Conservation (phyloP, 2,113 vertebrate species). For the Sorex fumeus region DNA sequence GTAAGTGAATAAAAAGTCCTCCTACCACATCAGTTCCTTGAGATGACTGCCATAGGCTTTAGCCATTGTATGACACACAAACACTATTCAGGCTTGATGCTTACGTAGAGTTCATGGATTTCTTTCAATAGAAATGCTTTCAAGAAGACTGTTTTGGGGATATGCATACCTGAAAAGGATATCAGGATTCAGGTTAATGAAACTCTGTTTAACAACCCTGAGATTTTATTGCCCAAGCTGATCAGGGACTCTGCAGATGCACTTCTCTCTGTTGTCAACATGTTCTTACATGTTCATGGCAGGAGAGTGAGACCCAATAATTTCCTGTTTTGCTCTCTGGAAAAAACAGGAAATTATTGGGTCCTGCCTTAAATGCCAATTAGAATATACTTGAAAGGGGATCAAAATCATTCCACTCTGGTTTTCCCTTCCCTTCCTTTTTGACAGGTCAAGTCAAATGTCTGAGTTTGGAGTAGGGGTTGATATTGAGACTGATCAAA, state of each 20-base stretch:
- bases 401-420: no score
- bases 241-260: neutral
- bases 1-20: conserved; percentile 74
- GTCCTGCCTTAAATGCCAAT: no score
- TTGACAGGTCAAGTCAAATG: neutral
- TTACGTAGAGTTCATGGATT: neutral
- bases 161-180: neutral
- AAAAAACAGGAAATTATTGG: neutral
- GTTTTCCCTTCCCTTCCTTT: no score
- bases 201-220: neutral
- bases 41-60: neutral
- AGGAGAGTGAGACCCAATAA: neutral
- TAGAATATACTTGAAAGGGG: no score
- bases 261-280: no score
- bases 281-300: neutral
- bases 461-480: neutral
- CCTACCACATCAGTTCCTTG: no score
- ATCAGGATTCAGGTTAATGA: neutral
- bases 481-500: neutral
- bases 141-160: neutral
- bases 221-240: neutral
- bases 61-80: neutral
- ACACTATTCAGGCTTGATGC: neutral
- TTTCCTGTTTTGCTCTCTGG: neutral
- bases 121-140: neutral